Evolutionary conservation across 2,797 vertebrate species (phyloP).

Genomic region (Erpetoichthys calabaricus): DNA sequence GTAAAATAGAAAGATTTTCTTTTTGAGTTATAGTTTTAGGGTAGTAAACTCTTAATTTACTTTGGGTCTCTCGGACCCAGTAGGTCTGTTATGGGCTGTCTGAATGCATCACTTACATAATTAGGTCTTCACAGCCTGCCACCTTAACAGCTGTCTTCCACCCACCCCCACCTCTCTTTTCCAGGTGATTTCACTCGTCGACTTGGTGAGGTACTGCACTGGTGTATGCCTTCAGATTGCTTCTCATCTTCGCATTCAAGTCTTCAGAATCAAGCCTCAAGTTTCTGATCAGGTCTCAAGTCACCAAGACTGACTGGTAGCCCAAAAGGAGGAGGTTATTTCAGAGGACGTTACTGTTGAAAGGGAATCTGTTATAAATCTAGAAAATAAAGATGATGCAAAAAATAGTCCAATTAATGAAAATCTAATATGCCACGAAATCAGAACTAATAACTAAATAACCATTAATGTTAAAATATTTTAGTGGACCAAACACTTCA

Average conservation of each 20-base stretch:
- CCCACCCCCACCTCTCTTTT: conserved; percentile 19
- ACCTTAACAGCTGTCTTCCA: no score
- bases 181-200: conserved; percentile 75
- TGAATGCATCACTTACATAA: no score
- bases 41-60: no score
- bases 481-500: no score
- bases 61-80: no score
- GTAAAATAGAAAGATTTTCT: no score
- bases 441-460: no score
- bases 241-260: conserved; percentile 72
- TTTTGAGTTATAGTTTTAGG: no score
- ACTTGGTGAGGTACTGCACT: conserved; percentile 78
- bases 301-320: conserved; percentile 77
- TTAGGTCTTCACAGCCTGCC: no score
- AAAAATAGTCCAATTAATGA: conserved; percentile 11
- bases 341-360: conserved; percentile 35
- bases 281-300: conserved; percentile 58
- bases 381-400: no score
- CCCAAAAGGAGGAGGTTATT: conserved; percentile 61
- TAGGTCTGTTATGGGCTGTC: no score
- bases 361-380: conserved; percentile 18
- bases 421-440: conserved; percentile 38
- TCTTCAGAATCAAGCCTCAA: conserved; percentile 79
- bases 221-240: conserved; percentile 86
- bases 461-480: no score